A percentile compares a stretch with the other conserved stretches of the same genome.
phyloP scores from a whole-genome alignment of 2,888 invertebrate genomes.

The Leucoptera coffeella region DNA sequence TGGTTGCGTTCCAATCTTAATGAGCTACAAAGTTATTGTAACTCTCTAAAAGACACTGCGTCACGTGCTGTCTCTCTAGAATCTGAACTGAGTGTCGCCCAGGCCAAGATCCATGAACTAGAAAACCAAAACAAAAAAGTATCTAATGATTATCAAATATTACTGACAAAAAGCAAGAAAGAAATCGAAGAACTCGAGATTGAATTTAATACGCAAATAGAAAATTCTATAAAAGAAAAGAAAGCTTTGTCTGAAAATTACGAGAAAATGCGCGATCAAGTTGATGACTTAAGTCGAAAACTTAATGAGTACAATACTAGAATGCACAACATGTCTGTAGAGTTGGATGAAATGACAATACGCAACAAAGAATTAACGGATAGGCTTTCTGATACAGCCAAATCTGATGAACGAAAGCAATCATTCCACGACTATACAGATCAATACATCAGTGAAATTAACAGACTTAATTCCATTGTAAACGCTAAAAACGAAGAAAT shows the following conservation, averaged over 20 bases:
- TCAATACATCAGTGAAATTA: slow-evolving; percentile 50
- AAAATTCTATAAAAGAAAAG: slow-evolving; percentile 39
- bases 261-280: slow-evolving; percentile 39
- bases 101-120: slow-evolving; percentile 29
- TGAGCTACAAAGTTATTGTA: slow-evolving; percentile 31
- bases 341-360: slow-evolving; percentile 23
- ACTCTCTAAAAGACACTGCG: slow-evolving; percentile 22
- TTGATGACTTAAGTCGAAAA: slow-evolving; percentile 23
- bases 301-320: slow-evolving; percentile 24
- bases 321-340: slow-evolving; percentile 21
- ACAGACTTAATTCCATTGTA: slow-evolving; percentile 43
- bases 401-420: slow-evolving; percentile 11
- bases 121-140: slow-evolving; percentile 32
- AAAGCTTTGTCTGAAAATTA: slow-evolving; percentile 40
- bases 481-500: slow-evolving; percentile 44
- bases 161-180: slow-evolving; percentile 30
- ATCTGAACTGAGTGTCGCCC: slow-evolving; percentile 18
- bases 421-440: slow-evolving; percentile 33
- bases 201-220: slow-evolving; percentile 37
- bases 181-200: slow-evolving; percentile 38
- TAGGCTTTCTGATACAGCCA: too few species aligned
- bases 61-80: slow-evolving; percentile 21
- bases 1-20: slow-evolving; percentile 33
- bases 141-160: slow-evolving; percentile 24
- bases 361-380: slow-evolving; percentile 23